phyloP scores from a whole-genome alignment of 2,113 vertebrate genomes.

The Solenodon paradoxus region DNA sequence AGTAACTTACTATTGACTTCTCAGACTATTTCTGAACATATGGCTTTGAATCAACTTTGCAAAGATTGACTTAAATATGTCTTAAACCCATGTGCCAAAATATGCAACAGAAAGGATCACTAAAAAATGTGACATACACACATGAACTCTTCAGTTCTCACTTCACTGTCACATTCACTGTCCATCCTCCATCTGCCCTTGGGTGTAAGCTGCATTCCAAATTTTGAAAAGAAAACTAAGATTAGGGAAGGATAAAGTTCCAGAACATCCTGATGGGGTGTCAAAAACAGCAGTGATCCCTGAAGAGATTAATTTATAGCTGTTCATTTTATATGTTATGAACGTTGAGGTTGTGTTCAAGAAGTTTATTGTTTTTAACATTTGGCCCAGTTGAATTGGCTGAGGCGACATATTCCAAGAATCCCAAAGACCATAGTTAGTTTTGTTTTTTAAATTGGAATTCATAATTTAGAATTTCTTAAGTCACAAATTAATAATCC shows the following conservation, averaged over 20 bases:
- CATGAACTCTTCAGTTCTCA: neutral
- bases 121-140: neutral
- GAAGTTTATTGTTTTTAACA: constrained; percentile 43
- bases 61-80: constrained; percentile 44
- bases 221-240: constrained; percentile 30
- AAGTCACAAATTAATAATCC: constrained; percentile 21
- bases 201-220: constrained; percentile 2
- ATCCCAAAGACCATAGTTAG: neutral
- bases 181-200: neutral
- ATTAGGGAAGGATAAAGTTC: neutral
- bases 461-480: constrained; percentile 18
- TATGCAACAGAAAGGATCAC: neutral
- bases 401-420: constrained; percentile 21
- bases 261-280: neutral
- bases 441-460: neutral
- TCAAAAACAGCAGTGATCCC: neutral
- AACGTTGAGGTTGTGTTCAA: neutral
- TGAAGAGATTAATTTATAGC: neutral
- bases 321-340: neutral
- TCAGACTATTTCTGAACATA: constrained; percentile 50
- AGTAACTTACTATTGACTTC: constrained; percentile 29
- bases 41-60: constrained; percentile 50
- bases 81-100: constrained; percentile 23
- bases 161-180: neutral
- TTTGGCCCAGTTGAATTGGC: neutral